Percentiles rank a stretch among this genome's conserved stretches.
Conservation (phyloP, 2,797 vertebrate genomes). For the Cyprinodon diabolis region DNA sequence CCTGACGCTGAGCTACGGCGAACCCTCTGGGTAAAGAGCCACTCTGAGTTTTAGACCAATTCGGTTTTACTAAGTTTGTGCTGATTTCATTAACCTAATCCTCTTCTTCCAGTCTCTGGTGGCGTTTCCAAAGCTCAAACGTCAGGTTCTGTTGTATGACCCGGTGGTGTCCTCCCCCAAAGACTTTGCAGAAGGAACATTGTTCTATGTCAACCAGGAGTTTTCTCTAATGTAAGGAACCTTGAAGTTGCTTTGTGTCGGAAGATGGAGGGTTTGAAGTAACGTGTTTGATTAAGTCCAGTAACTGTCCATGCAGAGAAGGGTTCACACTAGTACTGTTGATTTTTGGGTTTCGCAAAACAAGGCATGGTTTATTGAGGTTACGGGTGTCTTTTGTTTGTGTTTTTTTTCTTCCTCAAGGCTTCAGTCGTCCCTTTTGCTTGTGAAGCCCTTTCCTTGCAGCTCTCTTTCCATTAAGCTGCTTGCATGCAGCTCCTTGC, state of each 20-base stretch:
- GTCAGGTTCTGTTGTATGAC: conserved; percentile 95
- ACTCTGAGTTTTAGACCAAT: neutral
- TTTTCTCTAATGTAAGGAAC: conserved; percentile 96
- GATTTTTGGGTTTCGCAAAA: too few relatives aligned
- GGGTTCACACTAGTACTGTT: too few relatives aligned
- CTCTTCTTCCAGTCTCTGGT: conserved; percentile 88
- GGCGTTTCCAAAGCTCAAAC: conserved; percentile 98
- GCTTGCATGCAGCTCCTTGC: too few relatives aligned
- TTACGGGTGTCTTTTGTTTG: too few relatives aligned
- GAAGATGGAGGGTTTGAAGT: neutral
- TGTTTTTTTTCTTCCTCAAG: too few relatives aligned
- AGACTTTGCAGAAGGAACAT: conserved; percentile 97
- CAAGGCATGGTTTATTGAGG: too few relatives aligned
- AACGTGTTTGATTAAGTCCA: too few relatives aligned
- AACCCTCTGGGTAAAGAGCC: conserved; percentile 89
- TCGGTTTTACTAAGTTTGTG: neutral
- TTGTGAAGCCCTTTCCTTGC: neutral
- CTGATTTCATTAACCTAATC: neutral
- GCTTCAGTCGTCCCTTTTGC: neutral
- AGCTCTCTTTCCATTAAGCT: too few relatives aligned
- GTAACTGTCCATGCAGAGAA: too few relatives aligned
- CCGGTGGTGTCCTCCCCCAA: conserved; percentile 96
- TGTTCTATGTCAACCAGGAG: conserved; percentile 98
- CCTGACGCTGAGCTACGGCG: conserved; percentile 97
- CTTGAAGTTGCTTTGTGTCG: neutral